Conservation (phyloP, 1,140 invertebrate genomes). For the Drosophila biarmipes region DNA sequence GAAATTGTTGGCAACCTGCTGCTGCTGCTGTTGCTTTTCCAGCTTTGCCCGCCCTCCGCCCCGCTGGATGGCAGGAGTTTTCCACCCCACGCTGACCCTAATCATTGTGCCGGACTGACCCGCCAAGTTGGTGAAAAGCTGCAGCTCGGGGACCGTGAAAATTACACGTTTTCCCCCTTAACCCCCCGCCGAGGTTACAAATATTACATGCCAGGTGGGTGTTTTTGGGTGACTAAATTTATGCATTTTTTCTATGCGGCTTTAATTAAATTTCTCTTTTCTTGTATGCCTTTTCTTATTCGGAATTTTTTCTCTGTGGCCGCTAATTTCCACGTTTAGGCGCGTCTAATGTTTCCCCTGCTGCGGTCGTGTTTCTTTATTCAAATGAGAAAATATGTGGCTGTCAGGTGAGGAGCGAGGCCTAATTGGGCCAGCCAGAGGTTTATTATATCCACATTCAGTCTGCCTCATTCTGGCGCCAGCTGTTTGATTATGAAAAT, state of each 20-base stretch:
- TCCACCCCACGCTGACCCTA: slow-evolving; percentile 63
- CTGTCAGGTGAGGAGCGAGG: slow-evolving; percentile 5
- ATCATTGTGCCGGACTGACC: slow-evolving; percentile 69
- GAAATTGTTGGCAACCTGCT: slow-evolving; percentile 71
- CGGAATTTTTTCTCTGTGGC: slow-evolving; percentile 40
- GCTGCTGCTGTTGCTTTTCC: slow-evolving; percentile 47
- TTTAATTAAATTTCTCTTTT: slow-evolving; percentile 80
- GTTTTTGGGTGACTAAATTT: slow-evolving; percentile 64
- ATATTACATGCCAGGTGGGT: slow-evolving; percentile 63
- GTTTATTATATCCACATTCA: slow-evolving; percentile 71
- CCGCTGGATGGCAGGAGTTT: slow-evolving; percentile 28
- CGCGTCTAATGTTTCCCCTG: slow-evolving; percentile 67
- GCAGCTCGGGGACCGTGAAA: slow-evolving; percentile 73
- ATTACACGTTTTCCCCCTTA: slow-evolving; percentile 64
- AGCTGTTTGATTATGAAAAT: slow-evolving; percentile 52
- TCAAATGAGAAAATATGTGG: slow-evolving; percentile 77
- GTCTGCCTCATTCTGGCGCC: slow-evolving; percentile 40
- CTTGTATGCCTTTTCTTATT: slow-evolving; percentile 26
- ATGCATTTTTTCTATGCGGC: slow-evolving; percentile 71
- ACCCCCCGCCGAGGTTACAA: slow-evolving; percentile 50
- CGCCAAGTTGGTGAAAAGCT: slow-evolving; percentile 65
- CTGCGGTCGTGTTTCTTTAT: slow-evolving; percentile 64
- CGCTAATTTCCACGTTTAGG: slow-evolving; percentile 79
- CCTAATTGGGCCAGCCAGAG: slow-evolving; percentile 66
- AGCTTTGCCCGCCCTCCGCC: not conserved